Conservation (phyloP, 2,888 invertebrate species). For the Ceramica pisi region DNA sequence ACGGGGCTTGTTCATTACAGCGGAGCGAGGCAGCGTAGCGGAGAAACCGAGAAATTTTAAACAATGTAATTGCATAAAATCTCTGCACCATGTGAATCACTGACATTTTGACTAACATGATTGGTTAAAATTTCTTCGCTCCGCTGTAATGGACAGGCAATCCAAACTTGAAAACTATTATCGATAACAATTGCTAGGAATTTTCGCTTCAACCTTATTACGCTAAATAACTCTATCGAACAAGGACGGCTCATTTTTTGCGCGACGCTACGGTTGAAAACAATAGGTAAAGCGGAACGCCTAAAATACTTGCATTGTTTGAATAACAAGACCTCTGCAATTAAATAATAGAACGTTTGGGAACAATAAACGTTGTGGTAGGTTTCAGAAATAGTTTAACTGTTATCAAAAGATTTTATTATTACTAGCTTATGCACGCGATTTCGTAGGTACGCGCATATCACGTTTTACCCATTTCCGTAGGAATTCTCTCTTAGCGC, state of each 20-base stretch:
- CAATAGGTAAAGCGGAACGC: constrained; percentile 57
- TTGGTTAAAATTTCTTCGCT: too few relatives aligned
- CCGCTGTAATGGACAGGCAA: too few relatives aligned
- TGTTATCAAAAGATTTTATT: neutral
- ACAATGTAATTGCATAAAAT: too few relatives aligned
- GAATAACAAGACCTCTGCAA: constrained; percentile 41
- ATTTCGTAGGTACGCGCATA: too few relatives aligned
- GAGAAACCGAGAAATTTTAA: too few relatives aligned
- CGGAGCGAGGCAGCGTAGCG: too few relatives aligned
- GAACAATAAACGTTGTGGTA: constrained; percentile 45
- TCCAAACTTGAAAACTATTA: constrained; percentile 29
- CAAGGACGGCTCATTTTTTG: constrained; percentile 44
- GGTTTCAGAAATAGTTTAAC: neutral
- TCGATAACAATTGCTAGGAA: constrained; percentile 21
- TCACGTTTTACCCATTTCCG: too few relatives aligned
- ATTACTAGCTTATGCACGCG: too few relatives aligned
- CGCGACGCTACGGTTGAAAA: constrained; percentile 54
- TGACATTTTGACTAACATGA: too few relatives aligned
- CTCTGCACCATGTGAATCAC: too few relatives aligned
- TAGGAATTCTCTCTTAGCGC: too few relatives aligned
- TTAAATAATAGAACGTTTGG: constrained; percentile 53
- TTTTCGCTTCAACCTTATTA: constrained; percentile 4
- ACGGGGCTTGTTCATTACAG: too few relatives aligned
- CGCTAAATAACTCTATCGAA: constrained; percentile 38
- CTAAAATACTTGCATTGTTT: constrained; percentile 66